These are phyloP conservation scores for Solenopsis invicta DNA, from an alignment of 1,140 invertebrate species.

Conservation along the genomic window DNA sequence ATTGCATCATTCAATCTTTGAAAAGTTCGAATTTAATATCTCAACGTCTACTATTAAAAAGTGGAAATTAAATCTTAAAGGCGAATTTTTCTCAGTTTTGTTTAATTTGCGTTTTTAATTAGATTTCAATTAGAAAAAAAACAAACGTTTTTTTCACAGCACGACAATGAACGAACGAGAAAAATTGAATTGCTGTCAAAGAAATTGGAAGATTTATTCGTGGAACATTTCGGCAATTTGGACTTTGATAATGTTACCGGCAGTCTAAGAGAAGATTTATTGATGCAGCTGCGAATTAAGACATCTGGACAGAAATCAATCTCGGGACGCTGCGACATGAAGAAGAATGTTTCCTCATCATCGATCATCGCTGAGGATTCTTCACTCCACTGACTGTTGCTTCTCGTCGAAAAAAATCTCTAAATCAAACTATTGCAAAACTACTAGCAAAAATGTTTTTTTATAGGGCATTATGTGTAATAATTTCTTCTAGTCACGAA, in stretches of 20 bases:
- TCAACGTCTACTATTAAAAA: neutral
- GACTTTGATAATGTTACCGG: slow-evolving; percentile 73
- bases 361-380: slow-evolving; percentile 47
- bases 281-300: slow-evolving; percentile 58
- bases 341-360: slow-evolving; percentile 49
- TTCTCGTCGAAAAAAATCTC: slow-evolving; percentile 25
- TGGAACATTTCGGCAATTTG: slow-evolving; percentile 78
- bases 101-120: neutral
- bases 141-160: slow-evolving; percentile 60
- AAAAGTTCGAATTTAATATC: slow-evolving; percentile 2
- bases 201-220: slow-evolving; percentile 77
- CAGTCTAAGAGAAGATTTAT: slow-evolving; percentile 68
- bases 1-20: neutral
- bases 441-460: slow-evolving; percentile 8
- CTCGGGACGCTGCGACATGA: slow-evolving; percentile 59
- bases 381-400: slow-evolving; percentile 13
- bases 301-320: slow-evolving; percentile 50
- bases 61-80: neutral
- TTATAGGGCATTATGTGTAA: slow-evolving; percentile 23
- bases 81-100: neutral
- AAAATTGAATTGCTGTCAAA: slow-evolving; percentile 77
- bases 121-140: neutral
- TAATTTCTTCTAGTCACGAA: slow-evolving; percentile 43
- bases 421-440: slow-evolving; percentile 19
- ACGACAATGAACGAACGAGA: slow-evolving; percentile 72